Percentiles rank a stretch among this genome's conserved stretches.
These are phyloP conservation scores for Morus bassanus DNA, from an alignment of 2,797 vertebrate species.

Conservation along the genomic window DNA sequence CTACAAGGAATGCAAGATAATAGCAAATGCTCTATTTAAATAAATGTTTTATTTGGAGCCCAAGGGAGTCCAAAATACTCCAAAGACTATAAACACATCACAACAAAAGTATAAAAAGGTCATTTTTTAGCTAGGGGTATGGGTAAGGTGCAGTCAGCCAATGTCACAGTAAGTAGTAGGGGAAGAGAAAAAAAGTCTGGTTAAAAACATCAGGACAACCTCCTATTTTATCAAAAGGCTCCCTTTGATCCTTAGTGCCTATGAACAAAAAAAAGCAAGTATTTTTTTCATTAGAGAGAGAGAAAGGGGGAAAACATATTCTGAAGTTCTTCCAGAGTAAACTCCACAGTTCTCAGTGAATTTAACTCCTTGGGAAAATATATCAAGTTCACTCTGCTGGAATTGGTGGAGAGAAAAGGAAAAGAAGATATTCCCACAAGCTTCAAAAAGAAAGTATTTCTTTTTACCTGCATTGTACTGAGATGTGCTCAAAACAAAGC, in stretches of 20 bases:
- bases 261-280: background rate
- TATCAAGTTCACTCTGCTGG: background rate
- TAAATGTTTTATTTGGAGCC: background rate
- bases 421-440: background rate
- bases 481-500: background rate
- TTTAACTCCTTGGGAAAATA: slow-evolving; percentile 5
- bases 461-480: background rate
- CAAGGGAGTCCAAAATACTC: background rate
- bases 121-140: background rate
- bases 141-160: background rate
- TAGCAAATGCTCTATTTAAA: background rate
- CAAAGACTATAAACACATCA: background rate
- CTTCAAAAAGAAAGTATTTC: background rate
- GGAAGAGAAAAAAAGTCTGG: background rate
- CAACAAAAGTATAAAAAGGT: background rate
- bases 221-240: background rate
- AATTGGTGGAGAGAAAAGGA: background rate
- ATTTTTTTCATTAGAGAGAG: background rate
- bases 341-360: background rate
- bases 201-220: background rate
- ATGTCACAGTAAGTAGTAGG: background rate
- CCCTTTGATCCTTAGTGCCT: background rate
- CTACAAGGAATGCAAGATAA: background rate
- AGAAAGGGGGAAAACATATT: background rate
- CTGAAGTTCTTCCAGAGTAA: slow-evolving; percentile 4